A percentile compares a stretch with the other conserved stretches of the same genome.
These are phyloP conservation scores for Periparus ater DNA, from an alignment of 2,797 vertebrate species.

Conservation along the genomic window DNA sequence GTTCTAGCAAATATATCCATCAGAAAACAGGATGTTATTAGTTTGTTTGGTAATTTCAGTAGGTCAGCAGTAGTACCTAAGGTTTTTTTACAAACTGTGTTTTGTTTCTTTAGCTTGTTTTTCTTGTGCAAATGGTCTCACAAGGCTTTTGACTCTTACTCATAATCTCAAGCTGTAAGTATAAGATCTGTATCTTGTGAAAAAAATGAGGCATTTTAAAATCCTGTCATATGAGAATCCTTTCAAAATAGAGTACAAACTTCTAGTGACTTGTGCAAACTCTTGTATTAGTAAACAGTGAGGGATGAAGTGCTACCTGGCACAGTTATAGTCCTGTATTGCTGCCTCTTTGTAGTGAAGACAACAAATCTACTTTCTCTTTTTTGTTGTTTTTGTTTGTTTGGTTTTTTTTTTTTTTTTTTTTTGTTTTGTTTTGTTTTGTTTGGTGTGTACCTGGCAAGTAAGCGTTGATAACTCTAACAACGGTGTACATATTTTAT, in stretches of 20 bases:
- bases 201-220: neutral
- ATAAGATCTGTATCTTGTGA: neutral
- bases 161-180: neutral
- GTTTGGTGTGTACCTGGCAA: neutral
- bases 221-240: neutral
- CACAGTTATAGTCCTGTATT: neutral
- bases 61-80: neutral
- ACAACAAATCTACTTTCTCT: neutral
- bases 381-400: too few species aligned
- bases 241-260: neutral
- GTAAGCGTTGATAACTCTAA: accelerated
- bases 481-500: neutral
- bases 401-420: neutral
- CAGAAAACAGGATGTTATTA: neutral
- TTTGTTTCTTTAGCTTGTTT: neutral
- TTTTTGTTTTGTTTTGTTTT: neutral
- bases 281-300: neutral
- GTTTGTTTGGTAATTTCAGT: neutral
- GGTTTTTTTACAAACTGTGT: neutral
- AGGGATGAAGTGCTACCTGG: neutral
- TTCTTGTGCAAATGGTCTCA: neutral
- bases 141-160: neutral
- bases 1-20: neutral
- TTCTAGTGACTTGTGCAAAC: neutral
- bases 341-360: neutral